Conservation (phyloP, 2,797 vertebrate species). For the Psittacula echo region DNA sequence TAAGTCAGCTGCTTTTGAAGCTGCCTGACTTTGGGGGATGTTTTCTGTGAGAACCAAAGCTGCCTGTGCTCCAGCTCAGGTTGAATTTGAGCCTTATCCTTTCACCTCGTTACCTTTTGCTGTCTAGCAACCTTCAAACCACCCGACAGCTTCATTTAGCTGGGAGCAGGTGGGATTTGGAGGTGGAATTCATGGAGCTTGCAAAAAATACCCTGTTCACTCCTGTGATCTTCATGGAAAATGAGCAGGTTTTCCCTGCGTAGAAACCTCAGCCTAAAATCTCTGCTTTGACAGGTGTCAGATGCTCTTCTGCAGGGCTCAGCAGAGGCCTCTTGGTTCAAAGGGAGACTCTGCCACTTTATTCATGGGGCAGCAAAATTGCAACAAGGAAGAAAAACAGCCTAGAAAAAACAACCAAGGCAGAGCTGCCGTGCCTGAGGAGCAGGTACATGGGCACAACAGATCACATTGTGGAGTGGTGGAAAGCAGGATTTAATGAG, state of each 20-base stretch:
- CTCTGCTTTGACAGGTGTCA: neutral
- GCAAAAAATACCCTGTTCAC: neutral
- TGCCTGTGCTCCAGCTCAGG: neutral
- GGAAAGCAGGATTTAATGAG: neutral
- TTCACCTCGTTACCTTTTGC: neutral
- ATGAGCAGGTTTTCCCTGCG: neutral
- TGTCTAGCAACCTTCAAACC: neutral
- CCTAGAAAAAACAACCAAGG: neutral
- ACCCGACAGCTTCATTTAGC: neutral
- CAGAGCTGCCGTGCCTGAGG: neutral
- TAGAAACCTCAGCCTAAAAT: neutral
- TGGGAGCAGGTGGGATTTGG: neutral
- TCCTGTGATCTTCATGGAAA: accelerated
- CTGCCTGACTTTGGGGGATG: neutral
- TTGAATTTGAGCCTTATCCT: neutral
- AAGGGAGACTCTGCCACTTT: neutral
- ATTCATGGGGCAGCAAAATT: neutral
- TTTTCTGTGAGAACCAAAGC: neutral
- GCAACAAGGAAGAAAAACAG: neutral
- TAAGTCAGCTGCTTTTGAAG: neutral
- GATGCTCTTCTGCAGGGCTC: neutral
- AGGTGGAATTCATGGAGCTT: neutral
- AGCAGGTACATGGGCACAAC: neutral
- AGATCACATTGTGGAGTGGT: neutral
- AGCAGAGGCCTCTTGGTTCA: neutral